Evolutionary conservation across 1,140 invertebrate species (phyloP).

Genomic region (Ericerus pela): DNA sequence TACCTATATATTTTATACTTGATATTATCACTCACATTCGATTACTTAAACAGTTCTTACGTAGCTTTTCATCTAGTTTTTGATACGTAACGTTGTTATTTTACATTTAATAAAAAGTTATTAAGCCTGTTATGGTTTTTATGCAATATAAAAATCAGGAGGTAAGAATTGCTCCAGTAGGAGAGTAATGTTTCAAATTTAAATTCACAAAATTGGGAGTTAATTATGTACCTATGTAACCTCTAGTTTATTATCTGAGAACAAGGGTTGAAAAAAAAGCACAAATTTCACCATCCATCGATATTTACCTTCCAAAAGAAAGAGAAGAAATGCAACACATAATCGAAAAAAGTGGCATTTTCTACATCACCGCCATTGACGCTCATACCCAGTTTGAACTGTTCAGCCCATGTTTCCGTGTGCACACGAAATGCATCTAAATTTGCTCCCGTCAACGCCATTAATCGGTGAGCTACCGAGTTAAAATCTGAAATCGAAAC

Average conservation of each 20-base stretch:
- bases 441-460: conserved; percentile 41
- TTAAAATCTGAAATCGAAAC: conserved; percentile 47
- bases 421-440: conserved; percentile 40
- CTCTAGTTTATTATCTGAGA: neutral
- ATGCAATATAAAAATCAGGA: too few relatives aligned
- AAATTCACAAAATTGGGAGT: too few relatives aligned
- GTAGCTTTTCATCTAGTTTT: too few relatives aligned
- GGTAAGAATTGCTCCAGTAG: too few relatives aligned
- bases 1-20: too few relatives aligned
- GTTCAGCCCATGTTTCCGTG: conserved; percentile 39
- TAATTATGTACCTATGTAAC: neutral
- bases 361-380: conserved; percentile 49
- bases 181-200: too few relatives aligned
- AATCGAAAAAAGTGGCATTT: conserved; percentile 50
- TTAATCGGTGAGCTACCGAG: conserved; percentile 39
- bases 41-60: too few relatives aligned
- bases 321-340: conserved; percentile 90
- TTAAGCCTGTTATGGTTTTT: too few relatives aligned
- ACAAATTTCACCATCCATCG: too few relatives aligned
- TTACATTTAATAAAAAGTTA: too few relatives aligned
- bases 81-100: too few relatives aligned
- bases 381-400: conserved; percentile 43
- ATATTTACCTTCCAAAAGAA: conserved; percentile 96
- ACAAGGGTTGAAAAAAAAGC: neutral
- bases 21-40: too few relatives aligned